Base-by-base conservation (phyloP, 1,140 invertebrate species). In the Adoxophyes honmai region DNA sequence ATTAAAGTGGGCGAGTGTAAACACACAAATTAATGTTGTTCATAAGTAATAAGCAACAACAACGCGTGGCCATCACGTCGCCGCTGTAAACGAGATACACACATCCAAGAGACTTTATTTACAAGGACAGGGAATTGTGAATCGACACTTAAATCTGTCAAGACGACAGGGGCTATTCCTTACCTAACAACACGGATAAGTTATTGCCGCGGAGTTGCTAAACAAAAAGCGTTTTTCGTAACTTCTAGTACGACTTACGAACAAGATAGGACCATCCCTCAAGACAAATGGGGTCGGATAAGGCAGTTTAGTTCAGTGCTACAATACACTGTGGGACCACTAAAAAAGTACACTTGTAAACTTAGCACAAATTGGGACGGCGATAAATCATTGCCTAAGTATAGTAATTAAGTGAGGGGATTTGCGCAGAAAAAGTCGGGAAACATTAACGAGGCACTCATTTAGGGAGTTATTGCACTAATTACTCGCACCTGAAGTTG, bases 211-310 rank as follows among this genome's bases (percentile, higher is more conserved):
- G n/a, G 21, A 48, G 42, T 48, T 48, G n/a, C 42, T 48, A 28
- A 48, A 48, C 42, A 48, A 48, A 48, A 48, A 11, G 10, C n/a
- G 28, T 48, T 48, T 48, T 48, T n/a, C 16, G n/a, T 33, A 48
- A 48, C 42, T 48, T 13, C 42, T 48, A 48, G 4, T 28, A 48
- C 42, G 18, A 5, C 18, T 28, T 28, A 48, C 42, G 42, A 11
- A 48, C 16, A 48, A 48, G 21, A 48, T 33, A 28, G 18, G 39
- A 13, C 15, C 42, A 33, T 48, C 42, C 42, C 18, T 1, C n/a
- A 48, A 48, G 42, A 48, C 21, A 48, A 48, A 48, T 48, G 21
- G 42, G 42, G n/a, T 28, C 16, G 18, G 42, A 33, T 33, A 10
- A 48, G 14, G 42, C 42, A 11, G 18, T 48, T 48, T 28, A 48